Conservation (phyloP, 2,888 invertebrate species). For the Drosophila pseudotakahashii region DNA sequence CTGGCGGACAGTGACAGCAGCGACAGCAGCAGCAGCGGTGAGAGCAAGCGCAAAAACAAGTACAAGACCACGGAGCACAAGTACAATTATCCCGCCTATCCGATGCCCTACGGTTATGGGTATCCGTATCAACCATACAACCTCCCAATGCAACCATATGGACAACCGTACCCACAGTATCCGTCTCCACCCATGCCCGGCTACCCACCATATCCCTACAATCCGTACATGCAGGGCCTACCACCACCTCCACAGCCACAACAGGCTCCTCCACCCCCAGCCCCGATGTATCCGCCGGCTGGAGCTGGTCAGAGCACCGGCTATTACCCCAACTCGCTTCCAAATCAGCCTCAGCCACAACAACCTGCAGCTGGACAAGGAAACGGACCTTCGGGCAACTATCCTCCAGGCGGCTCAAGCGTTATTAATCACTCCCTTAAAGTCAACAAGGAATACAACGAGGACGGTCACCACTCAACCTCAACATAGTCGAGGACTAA, state of each 20-base stretch:
- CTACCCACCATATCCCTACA: slow-evolving; percentile 29
- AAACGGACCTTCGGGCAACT: neutral
- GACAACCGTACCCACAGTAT: neutral
- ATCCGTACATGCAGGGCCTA: slow-evolving; percentile 17
- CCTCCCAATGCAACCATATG: no score
- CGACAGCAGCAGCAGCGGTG: slow-evolving; percentile 31
- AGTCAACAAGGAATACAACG: slow-evolving; percentile 73
- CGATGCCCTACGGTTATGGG: neutral
- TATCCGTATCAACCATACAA: neutral
- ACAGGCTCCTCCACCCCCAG: neutral
- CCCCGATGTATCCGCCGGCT: slow-evolving; percentile 8
- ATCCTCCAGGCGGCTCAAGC: slow-evolving; percentile 47
- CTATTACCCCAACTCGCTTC: slow-evolving; percentile 6
- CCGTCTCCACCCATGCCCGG: neutral
- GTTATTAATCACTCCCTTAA: slow-evolving; percentile 65
- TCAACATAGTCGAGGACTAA: neutral
- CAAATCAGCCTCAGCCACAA: neutral
- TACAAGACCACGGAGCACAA: slow-evolving; percentile 41
- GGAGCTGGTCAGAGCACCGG: neutral
- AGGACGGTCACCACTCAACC: slow-evolving; percentile 42
- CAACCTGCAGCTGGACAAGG: neutral
- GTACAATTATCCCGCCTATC: slow-evolving; percentile 44
- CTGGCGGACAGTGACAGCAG: slow-evolving; percentile 56
- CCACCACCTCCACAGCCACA: slow-evolving; percentile 7
- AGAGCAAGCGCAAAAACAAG: slow-evolving; percentile 19